Percentiles rank a stretch among this genome's conserved stretches.
phyloP scores from a whole-genome alignment of 2,797 vertebrate genomes.

The Varecia variegata region DNA sequence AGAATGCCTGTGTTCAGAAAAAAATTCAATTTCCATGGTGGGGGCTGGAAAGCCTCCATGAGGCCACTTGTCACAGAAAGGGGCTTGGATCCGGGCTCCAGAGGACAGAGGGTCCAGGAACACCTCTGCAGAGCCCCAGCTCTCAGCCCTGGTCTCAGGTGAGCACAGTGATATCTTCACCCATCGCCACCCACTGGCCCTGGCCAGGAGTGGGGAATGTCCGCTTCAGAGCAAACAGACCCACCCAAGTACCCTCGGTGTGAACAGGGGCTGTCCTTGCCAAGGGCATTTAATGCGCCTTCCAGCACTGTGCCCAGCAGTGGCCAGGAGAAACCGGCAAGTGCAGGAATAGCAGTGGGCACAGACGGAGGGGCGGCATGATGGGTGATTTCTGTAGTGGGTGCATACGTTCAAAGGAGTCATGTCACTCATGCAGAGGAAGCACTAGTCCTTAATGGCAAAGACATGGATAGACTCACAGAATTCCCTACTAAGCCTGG shows the following conservation, averaged over 20 bases:
- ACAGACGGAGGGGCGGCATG: slow-evolving; percentile 55
- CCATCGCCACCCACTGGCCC: not conserved
- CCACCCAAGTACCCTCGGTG: fast-evolving
- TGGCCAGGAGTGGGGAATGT: not conserved
- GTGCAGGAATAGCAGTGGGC: slow-evolving; percentile 42
- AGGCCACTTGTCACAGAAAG: slow-evolving; percentile 64
- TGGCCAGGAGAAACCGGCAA: not conserved
- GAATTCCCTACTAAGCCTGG: not conserved
- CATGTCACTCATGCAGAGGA: slow-evolving; percentile 56
- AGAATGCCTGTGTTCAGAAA: slow-evolving; percentile 77
- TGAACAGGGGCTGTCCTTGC: not conserved
- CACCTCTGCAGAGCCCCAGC: slow-evolving; percentile 57
- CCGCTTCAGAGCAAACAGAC: fast-evolving
- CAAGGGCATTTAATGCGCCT: fast-evolving
- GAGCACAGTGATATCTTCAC: too few species aligned
- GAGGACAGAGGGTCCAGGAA: slow-evolving; percentile 68
- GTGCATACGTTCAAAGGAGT: slow-evolving; percentile 67
- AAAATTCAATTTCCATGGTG: slow-evolving; percentile 79
- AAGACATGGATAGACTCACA: not conserved
- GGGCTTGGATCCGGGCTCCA: slow-evolving; percentile 55
- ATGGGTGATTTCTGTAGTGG: slow-evolving; percentile 59
- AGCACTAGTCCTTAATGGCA: not conserved
- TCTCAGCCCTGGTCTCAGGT: not conserved
- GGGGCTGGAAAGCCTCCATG: slow-evolving; percentile 63
- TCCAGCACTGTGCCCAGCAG: fast-evolving